Percentiles rank a stretch among this genome's conserved stretches.
These are phyloP conservation scores for Sminthurinus aureus DNA, from an alignment of 2,888 invertebrate genomes.

Conservation along the genomic window DNA sequence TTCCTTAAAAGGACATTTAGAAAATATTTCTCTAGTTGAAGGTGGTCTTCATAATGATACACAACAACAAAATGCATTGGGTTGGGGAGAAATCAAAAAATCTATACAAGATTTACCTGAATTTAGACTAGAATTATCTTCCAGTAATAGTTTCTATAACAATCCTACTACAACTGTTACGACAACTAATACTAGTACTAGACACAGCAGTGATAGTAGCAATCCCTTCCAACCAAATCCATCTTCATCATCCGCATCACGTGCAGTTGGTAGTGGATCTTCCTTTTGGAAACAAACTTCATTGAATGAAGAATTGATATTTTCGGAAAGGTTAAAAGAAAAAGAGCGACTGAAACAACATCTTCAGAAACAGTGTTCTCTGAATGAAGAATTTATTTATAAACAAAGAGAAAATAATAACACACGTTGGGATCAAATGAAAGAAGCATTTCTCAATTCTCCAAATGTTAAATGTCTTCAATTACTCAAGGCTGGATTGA, in stretches of 20 bases:
- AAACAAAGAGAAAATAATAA: slow-evolving; percentile 54
- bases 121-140: slow-evolving; percentile 64
- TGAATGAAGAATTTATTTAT: slow-evolving; percentile 86
- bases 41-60: background rate
- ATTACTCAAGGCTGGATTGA: slow-evolving; percentile 79
- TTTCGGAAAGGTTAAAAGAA: slow-evolving; percentile 81
- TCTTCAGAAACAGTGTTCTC: slow-evolving; percentile 87
- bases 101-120: slow-evolving; percentile 73
- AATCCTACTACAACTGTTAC: background rate
- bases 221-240: background rate
- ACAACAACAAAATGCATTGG: slow-evolving; percentile 61
- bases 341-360: slow-evolving; percentile 80
- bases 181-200: background rate
- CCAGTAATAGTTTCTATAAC: slow-evolving; percentile 5
- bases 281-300: slow-evolving; percentile 76
- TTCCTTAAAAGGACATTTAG: too few species aligned
- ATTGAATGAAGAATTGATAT: slow-evolving; percentile 88
- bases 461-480: slow-evolving; percentile 79
- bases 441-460: slow-evolving; percentile 77
- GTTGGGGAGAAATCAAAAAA: slow-evolving; percentile 72
- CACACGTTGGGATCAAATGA: slow-evolving; percentile 67
- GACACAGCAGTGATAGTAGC: background rate
- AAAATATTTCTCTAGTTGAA: background rate
- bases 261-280: slow-evolving; percentile 42
- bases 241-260: slow-evolving; percentile 6